Evolutionary conservation across 2,888 invertebrate species (phyloP), one percentile per base, ranked within the genome.

Genomic region (Apotomis turbidana): DNA sequence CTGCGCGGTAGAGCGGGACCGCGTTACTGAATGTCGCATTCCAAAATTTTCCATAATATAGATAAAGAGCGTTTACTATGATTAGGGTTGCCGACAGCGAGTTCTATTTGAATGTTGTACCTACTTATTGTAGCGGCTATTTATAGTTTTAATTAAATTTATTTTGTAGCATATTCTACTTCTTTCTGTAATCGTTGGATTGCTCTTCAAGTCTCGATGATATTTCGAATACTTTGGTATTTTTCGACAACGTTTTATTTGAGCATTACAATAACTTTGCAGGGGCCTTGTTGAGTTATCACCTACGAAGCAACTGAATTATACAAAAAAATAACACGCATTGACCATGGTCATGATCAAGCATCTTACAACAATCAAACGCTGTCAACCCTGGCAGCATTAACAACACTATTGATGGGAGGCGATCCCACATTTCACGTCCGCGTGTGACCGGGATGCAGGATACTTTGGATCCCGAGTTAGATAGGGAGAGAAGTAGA

Each of bases 21-120:
- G 88, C 86, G 76, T 74, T 76, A 75, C 76, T 79, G 83, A 82
- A 81, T 80, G 86, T 86, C 85, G 85, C 93, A 93, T 93, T 93
- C 93, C 93, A 88, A 93, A 91, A 90, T 91, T 90, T 92, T 92
- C 92, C 91, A 91, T 92, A 91, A 92, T 89, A 91, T 90, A 92
- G 91, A 93, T 93, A 93, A 93, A 84, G 86, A 84, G 88, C 88
- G 92, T 93, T 93, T 85, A 90, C 92, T 92, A 92, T 90, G 91
- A 90, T 91, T 91, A 92, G 90, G 92, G 93, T 81, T 91, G 91
- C 77, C 84, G 76, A 70, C 73, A 73, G 64, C 38, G 54, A 68
- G 66, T 54, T 66, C 59, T 67, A 57, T 66, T 61, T 57, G 41
- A n/a, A 57, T 46, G 36, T 66, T 66, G 46, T 57, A 27, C 27